Evolutionary conservation across 1,140 invertebrate species (phyloP).

Genomic region (Drosophila willistoni): DNA sequence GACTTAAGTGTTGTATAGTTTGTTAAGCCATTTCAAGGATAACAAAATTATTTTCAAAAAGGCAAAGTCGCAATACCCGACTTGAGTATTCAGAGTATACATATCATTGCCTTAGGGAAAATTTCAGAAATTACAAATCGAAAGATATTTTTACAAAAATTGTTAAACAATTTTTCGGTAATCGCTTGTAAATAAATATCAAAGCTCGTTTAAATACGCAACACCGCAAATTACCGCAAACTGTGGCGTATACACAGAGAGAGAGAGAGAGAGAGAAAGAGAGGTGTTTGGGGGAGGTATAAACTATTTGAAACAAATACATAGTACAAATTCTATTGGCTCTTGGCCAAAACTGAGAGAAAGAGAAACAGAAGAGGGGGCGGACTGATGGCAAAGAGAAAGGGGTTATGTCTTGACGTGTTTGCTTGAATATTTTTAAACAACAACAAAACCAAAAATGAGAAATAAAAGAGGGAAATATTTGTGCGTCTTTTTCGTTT

Average conservation of each 20-base stretch:
- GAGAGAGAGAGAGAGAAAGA: neutral
- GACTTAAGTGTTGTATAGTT: no score
- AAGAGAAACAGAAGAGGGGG: neutral
- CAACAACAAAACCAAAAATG: constrained; percentile 37
- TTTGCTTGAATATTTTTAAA: constrained; percentile 68
- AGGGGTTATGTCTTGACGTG: constrained; percentile 58
- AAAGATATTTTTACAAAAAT: constrained; percentile 16
- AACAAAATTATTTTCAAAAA: no score
- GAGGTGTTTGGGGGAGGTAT: neutral
- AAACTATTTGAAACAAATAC: constrained; percentile 74
- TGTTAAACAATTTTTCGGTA: constrained; percentile 55
- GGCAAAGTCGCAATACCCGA: neutral
- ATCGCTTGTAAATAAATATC: constrained; percentile 73
- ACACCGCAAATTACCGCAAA: constrained; percentile 33
- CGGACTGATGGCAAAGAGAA: neutral
- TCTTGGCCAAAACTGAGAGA: constrained; percentile 44
- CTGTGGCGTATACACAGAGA: neutral
- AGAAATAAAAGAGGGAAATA: constrained; percentile 10
- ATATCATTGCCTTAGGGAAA: neutral
- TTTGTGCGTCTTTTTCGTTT: constrained; percentile 15
- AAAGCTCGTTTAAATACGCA: constrained; percentile 66
- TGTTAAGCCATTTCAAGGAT: no score
- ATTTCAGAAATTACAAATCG: neutral
- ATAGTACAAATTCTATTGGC: constrained; percentile 68
- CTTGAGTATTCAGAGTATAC: neutral